Conservation (phyloP, 2,797 vertebrate genomes). For the Hyperoplus immaculatus region DNA sequence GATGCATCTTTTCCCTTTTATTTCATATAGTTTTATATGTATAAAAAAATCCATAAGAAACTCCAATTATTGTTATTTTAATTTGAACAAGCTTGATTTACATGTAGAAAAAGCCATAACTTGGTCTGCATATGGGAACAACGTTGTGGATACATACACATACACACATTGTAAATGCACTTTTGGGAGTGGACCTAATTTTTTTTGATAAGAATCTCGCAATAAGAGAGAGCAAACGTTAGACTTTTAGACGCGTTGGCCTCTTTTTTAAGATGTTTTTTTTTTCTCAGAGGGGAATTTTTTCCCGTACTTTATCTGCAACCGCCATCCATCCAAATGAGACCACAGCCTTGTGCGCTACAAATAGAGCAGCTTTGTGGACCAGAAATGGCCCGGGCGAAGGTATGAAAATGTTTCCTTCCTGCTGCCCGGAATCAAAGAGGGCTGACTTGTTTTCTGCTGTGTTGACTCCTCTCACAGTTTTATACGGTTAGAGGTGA, state of each 20-base stretch:
- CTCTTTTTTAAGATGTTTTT: slow-evolving; percentile 46
- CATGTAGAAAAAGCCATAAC: not conserved
- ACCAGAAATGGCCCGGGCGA: slow-evolving; percentile 34
- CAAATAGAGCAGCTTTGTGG: slow-evolving; percentile 77
- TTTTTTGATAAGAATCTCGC: slow-evolving; percentile 59
- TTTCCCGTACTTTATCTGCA: slow-evolving; percentile 41
- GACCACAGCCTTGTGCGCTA: slow-evolving; percentile 55
- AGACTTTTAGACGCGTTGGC: slow-evolving; percentile 36
- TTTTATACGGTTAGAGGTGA: slow-evolving; percentile 29
- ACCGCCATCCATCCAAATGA: slow-evolving; percentile 35
- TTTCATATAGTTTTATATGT: not conserved
- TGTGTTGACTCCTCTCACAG: slow-evolving; percentile 29
- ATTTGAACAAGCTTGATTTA: slow-evolving; percentile 12
- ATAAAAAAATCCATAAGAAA: not conserved
- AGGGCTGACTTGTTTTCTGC: slow-evolving; percentile 56
- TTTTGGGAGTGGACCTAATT: slow-evolving; percentile 28
- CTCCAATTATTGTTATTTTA: not conserved
- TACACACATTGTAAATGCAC: not conserved
- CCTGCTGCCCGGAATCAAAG: slow-evolving; percentile 56
- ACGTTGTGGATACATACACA: not conserved
- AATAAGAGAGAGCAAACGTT: slow-evolving; percentile 48
- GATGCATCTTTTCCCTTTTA: slow-evolving; percentile 6
- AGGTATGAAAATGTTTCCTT: slow-evolving; percentile 71
- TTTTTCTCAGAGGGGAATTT: slow-evolving; percentile 51
- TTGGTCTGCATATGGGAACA: slow-evolving; percentile 1